Evolutionary conservation across 2,888 invertebrate genomes (phyloP), one percentile per base, ranked within the genome.

Genomic region (Byasa hedistus): DNA sequence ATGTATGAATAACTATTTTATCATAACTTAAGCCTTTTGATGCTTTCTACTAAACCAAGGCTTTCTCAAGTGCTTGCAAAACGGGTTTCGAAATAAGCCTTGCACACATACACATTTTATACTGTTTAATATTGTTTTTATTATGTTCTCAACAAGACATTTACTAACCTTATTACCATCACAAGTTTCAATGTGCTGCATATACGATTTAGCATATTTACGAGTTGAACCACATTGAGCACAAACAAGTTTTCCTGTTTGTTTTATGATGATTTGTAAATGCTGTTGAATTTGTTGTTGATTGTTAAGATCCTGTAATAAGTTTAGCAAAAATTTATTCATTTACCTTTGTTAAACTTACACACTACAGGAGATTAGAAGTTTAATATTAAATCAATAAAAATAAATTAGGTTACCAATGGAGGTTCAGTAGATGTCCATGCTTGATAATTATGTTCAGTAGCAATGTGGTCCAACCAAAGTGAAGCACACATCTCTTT

Each of bases 361-460:
- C 7, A 32, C 32, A 32, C 32, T 32, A 1, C 10, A 1, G 1
- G 10, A 32, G 32, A 10, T 32, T 32, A 10, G 32, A 17, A 44
- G 17, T 44, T 44, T 15, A 44, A 4, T 15, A 44, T 17, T 1
- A 44, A 44, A 36, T 12, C 51, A 60, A 8, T 24, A n/a, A 54
- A 55, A n/a, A 65, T 23, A 22, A 55, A 32, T n/a, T n/a, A 62
- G 70, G 73, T 73, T 72, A 83, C 83, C 75, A 82, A 65, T 36
- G 70, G 61, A 5, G 65, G 65, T 32, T 76, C 72, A 21, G 73
- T 78, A 21, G 71, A 68, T 64, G 72, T 77, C 81, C 80, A 82
- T 10, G 82, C 78, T n/a, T 81, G 68, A 68, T 83, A 81, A 64
- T 78, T 72, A 63, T 84, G 84, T 44, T 74, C 63, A 57, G 70